Evolutionary conservation across 2,113 vertebrate species (phyloP), one percentile per base, ranked within the genome.

Genomic region (Psilopsiagon aurifrons): DNA sequence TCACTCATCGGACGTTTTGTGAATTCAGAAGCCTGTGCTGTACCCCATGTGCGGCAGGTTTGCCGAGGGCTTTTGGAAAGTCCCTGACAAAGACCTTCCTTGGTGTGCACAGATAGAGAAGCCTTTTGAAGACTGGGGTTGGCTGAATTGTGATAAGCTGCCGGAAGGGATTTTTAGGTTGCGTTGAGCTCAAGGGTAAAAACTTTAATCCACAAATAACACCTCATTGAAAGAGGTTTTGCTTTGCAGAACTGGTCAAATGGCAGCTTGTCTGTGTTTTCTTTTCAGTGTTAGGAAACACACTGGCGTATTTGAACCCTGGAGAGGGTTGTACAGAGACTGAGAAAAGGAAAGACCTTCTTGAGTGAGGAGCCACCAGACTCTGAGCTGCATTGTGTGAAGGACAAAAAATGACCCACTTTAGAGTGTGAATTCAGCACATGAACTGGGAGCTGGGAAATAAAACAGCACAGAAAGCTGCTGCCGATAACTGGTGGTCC

Each of bases 101-200:
- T 93, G 77, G 90, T 69, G 39, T 79, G 63, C 73, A 86, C 55
- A 82, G 68, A 33, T 49, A 90, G 64, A 93, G 88, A 81, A 88
- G 73, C 68, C 86, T 84, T 94, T 96, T 69, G 88, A 91, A 94
- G 83, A 86, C 18, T 93, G 29, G 49, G 82, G 66, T 84, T 82
- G 71, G 90, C 86, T 93, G 41, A 90, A 47, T 47, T 92, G 92
- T 55, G 64, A 92, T 93, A 93, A 96, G 64, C 92, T 93, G 83
- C 90, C 31, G n/a, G 90, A 96, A 95, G 66, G 92, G 90, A 90
- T 95, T 96, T 96, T 90, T 89, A 88, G 88, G 90, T 64, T 94
- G 77, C 6, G 1, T 37, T 82, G 88, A 93, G 86, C 69, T 95
- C 70, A 82, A 75, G 77, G 77, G 43, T 82, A 94, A 94, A 88